Percentiles rank a stretch among this genome's conserved stretches.
Evolutionary conservation across 2,113 vertebrate genomes (phyloP).

Genomic region (Leptobrachium leishanense): DNA sequence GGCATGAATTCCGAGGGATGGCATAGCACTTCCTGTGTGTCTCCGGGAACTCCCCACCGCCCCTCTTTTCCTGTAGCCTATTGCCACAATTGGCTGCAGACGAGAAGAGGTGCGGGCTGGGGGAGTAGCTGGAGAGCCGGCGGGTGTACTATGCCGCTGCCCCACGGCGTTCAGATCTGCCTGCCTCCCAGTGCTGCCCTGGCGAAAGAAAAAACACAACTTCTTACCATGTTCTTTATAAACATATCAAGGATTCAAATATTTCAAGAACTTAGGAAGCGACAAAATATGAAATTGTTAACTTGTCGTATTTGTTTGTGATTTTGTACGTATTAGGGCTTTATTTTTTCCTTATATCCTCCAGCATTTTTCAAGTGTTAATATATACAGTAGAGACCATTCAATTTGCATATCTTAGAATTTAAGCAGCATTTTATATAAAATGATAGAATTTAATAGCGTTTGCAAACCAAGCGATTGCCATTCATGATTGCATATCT

Average conservation of each 20-base stretch:
- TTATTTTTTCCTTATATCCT: slow-evolving; percentile 22
- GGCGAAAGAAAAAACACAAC: no score
- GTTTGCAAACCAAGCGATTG: slow-evolving; percentile 27
- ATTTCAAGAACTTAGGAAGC: slow-evolving; percentile 7
- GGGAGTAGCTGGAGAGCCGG: no score
- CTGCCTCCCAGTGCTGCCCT: no score
- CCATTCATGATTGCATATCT: slow-evolving; percentile 32
- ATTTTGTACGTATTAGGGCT: slow-evolving; percentile 30
- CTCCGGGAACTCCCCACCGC: no score
- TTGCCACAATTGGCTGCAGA: no score
- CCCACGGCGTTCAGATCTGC: no score
- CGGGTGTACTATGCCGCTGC: no score
- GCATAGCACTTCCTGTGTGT: no score
- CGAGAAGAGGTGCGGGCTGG: no score
- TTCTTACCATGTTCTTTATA: no score
- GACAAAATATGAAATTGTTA: slow-evolving; percentile 24
- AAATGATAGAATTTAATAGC: slow-evolving; percentile 47
- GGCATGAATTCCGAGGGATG: no score
- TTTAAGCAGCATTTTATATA: slow-evolving; percentile 45
- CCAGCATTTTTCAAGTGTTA: slow-evolving; percentile 30
- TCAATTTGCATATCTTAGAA: slow-evolving; percentile 47
- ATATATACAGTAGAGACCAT: slow-evolving; percentile 40
- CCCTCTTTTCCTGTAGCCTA: no score
- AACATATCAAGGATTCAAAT: not conserved
- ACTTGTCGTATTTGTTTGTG: slow-evolving; percentile 38